phyloP scores from a whole-genome alignment of 2,113 vertebrate genomes.

The Empidonax traillii region DNA sequence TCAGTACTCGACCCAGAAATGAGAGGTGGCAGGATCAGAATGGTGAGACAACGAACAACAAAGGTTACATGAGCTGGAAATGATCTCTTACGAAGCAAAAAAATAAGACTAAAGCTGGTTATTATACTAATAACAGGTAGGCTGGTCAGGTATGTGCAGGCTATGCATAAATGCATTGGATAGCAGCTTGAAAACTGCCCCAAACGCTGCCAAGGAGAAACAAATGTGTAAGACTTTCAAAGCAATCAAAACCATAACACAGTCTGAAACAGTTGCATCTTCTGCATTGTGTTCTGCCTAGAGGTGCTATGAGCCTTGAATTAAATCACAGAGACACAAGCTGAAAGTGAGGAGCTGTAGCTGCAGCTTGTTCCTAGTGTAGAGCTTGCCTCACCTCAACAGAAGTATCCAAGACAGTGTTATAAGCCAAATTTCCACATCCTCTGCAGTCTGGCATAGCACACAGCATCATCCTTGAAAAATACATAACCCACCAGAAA shows the following conservation, averaged over 20 bases:
- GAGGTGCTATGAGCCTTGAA: not conserved
- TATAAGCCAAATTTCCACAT: not conserved
- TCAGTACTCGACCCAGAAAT: not conserved
- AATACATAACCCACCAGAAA: not conserved
- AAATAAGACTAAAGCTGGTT: not conserved
- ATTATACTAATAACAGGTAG: not conserved
- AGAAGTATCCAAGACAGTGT: not conserved
- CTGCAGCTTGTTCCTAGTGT: not conserved
- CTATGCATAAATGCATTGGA: not conserved
- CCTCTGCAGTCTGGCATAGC: not conserved
- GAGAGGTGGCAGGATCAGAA: slow-evolving; percentile 8
- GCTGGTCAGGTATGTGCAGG: not conserved
- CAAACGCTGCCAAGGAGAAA: not conserved
- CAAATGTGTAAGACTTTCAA: not conserved
- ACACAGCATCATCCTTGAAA: not conserved
- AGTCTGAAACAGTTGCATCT: not conserved
- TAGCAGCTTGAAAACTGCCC: not conserved
- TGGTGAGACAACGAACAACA: not conserved
- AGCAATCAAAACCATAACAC: not conserved
- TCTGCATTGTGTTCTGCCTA: not conserved
- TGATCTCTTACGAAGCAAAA: not conserved
- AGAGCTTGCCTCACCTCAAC: not conserved
- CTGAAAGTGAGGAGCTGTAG: not conserved
- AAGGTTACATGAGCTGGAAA: not conserved
- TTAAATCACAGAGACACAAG: not conserved